Evolutionary conservation across 2,113 vertebrate genomes (phyloP).

Genomic region (Hyla sarda): DNA sequence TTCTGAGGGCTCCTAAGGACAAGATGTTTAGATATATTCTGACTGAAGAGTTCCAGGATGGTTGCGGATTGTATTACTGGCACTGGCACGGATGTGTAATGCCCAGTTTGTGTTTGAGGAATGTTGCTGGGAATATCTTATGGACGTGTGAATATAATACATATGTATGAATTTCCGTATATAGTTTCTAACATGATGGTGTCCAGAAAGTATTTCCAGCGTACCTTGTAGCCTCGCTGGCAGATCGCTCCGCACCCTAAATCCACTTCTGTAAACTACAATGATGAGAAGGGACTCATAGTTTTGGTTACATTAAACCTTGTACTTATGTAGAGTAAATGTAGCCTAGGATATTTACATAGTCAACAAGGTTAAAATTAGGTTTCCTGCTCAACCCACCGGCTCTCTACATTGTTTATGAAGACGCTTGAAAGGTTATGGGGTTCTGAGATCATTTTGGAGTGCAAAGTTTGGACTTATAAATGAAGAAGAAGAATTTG

Average conservation of each 20-base stretch:
- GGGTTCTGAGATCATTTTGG: no score
- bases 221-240: not conserved
- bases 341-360: not conserved
- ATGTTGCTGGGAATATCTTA: slow-evolving; percentile 9
- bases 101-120: slow-evolving; percentile 4
- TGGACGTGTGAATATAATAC: slow-evolving; percentile 33
- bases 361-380: not conserved
- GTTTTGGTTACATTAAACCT: not conserved
- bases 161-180: slow-evolving; percentile 28
- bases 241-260: not conserved
- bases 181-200: not conserved
- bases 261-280: not conserved
- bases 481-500: no score
- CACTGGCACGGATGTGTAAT: slow-evolving; percentile 3
- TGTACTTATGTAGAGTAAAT: not conserved
- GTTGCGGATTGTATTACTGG: not conserved
- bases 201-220: not conserved
- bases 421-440: not conserved
- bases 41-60: not conserved
- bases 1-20: slow-evolving; percentile 24
- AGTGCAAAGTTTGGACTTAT: no score
- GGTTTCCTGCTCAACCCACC: no score
- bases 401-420: not conserved
- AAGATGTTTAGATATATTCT: slow-evolving; percentile 2
- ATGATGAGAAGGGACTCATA: not conserved